A percentile compares a stretch with the other conserved stretches of the same genome.
These are phyloP conservation scores for Ochropleura plecta DNA, from an alignment of 2,888 invertebrate genomes.

Conservation along the genomic window DNA sequence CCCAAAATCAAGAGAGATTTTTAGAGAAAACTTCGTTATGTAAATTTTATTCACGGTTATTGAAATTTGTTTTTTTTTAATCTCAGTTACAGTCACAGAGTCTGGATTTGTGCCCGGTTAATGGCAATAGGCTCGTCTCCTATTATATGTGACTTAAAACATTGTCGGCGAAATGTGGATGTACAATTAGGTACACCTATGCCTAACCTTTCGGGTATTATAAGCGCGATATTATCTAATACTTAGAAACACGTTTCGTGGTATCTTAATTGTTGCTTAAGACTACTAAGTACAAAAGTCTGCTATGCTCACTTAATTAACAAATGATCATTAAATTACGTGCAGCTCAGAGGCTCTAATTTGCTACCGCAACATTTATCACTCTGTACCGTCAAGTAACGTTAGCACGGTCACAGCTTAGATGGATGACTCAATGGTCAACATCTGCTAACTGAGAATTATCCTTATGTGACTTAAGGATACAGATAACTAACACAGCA, in stretches of 20 bases:
- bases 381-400: conserved; percentile 13
- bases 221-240: no score
- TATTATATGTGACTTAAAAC: no score
- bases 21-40: neutral
- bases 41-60: neutral
- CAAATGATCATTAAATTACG: conserved; percentile 4
- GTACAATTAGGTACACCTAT: no score
- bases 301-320: conserved; percentile 2
- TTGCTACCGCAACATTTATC: conserved; percentile 22
- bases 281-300: neutral
- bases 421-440: conserved; percentile 22
- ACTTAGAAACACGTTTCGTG: neutral
- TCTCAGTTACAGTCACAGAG: no score
- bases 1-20: no score
- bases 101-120: no score
- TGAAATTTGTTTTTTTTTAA: neutral
- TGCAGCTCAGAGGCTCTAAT: conserved; percentile 12
- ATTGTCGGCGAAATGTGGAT: no score
- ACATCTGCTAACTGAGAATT: conserved; percentile 11
- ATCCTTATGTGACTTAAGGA: neutral
- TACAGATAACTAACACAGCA: neutral
- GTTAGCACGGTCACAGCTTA: conserved; percentile 3
- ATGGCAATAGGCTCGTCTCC: no score
- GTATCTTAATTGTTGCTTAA: no score
- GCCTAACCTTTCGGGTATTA: no score